A percentile compares a stretch with the other conserved stretches of the same genome.
Evolutionary conservation across 1,140 invertebrate genomes (phyloP).

Genomic region (Chrysomallon squamiferum): DNA sequence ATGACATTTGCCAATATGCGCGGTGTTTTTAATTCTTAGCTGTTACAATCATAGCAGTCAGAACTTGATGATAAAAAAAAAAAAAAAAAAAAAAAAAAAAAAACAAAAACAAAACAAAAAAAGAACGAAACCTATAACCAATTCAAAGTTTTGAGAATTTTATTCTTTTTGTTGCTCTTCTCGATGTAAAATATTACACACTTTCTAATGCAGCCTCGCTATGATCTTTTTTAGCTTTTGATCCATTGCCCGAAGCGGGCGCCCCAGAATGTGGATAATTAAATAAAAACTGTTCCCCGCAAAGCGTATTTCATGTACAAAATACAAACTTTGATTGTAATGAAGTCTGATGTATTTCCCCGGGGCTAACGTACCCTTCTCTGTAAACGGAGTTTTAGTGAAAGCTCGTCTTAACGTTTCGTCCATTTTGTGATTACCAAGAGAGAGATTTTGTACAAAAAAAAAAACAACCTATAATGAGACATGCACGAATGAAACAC

Average conservation of each 20-base stretch:
- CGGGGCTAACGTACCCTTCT: constrained; percentile 7
- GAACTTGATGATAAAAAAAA: too few relatives aligned
- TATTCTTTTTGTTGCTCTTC: background rate
- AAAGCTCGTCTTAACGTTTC: background rate
- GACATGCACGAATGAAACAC: constrained; percentile 3
- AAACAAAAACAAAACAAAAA: too few relatives aligned
- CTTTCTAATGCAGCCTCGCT: constrained; percentile 1
- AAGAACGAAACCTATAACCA: too few relatives aligned
- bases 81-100: too few relatives aligned
- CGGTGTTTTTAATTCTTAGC: too few relatives aligned
- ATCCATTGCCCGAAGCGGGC: constrained; percentile 9
- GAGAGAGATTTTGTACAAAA: background rate
- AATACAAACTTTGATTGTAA: constrained; percentile 13
- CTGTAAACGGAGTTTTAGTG: background rate
- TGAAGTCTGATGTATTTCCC: constrained; percentile 7
- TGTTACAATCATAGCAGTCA: too few relatives aligned
- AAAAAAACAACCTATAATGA: constrained; percentile 13
- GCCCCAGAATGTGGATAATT: constrained; percentile 20
- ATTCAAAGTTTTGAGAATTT: too few relatives aligned
- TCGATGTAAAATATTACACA: background rate
- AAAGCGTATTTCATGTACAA: constrained; percentile 12
- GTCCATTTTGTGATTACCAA: background rate
- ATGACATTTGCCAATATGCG: too few relatives aligned
- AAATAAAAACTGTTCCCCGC: constrained; percentile 20
- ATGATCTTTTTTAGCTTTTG: constrained; percentile 11